Evolutionary conservation across 2,888 invertebrate genomes (phyloP).

Genomic region (Ctenicera cuprea): DNA sequence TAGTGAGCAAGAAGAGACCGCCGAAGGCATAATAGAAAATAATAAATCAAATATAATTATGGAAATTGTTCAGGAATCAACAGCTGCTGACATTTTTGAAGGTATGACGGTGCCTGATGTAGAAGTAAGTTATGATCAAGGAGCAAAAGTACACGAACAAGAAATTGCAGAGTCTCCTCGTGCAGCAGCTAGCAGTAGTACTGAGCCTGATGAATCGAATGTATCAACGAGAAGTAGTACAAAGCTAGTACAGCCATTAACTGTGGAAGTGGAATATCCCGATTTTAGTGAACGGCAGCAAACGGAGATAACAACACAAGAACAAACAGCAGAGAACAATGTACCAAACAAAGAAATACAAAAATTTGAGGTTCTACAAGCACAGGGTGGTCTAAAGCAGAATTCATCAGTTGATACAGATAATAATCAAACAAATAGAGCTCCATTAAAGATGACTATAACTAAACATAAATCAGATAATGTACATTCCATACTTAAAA

Average conservation of each 20-base stretch:
- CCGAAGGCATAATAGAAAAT: too few species aligned
- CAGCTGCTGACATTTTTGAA: too few species aligned
- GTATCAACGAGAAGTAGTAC: background rate
- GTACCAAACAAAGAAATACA: constrained; percentile 68
- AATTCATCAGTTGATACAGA: constrained; percentile 56
- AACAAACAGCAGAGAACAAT: constrained; percentile 26
- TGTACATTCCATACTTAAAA: constrained; percentile 69
- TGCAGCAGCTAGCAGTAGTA: background rate
- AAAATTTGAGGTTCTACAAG: constrained; percentile 64
- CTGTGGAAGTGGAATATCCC: constrained; percentile 52
- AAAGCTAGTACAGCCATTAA: constrained; percentile 48
- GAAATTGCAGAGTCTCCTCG: too few species aligned
- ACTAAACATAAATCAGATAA: constrained; percentile 69
- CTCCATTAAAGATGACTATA: constrained; percentile 70
- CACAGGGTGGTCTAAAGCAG: constrained; percentile 45
- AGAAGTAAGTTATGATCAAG: too few species aligned
- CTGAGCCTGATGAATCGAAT: background rate
- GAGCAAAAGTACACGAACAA: too few species aligned
- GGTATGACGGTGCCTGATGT: too few species aligned
- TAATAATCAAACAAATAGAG: constrained; percentile 62
- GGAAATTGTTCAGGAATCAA: background rate
- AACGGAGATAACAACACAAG: background rate
- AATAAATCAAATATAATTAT: background rate
- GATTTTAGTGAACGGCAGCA: constrained; percentile 22
- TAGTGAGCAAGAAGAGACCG: too few species aligned